Evolutionary conservation across 2,113 vertebrate species (phyloP).

Genomic region (Lepidothrix coronata): DNA sequence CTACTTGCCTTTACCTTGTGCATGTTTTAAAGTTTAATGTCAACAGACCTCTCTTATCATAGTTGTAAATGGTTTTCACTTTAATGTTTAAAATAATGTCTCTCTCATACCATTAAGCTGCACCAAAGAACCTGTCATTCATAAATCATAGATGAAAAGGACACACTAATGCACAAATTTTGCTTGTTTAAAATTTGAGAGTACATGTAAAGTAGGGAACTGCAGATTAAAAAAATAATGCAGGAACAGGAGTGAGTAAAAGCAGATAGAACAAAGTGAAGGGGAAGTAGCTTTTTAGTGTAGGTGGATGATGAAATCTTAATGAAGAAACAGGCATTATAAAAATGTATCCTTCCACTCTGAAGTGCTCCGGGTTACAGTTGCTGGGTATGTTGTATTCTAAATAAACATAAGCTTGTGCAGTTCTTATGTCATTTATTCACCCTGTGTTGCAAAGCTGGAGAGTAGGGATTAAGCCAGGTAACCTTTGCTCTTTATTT

Average conservation of each 20-base stretch:
- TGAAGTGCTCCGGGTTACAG: constrained; percentile 65
- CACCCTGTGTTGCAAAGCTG: constrained; percentile 46
- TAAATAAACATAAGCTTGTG: constrained; percentile 77
- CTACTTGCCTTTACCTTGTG: constrained; percentile 83
- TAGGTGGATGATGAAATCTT: constrained; percentile 91
- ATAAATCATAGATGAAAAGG: constrained; percentile 94
- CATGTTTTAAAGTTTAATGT: constrained; percentile 92
- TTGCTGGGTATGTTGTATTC: constrained; percentile 71
- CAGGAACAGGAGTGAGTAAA: constrained; percentile 80
- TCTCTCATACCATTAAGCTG: constrained; percentile 92
- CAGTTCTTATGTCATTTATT: constrained; percentile 63
- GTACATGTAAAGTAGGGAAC: constrained; percentile 87
- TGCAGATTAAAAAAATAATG: constrained; percentile 92
- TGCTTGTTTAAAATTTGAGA: constrained; percentile 86
- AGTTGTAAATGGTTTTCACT: constrained; percentile 98
- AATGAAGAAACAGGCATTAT: constrained; percentile 98
- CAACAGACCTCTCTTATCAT: constrained; percentile 92
- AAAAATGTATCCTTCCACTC: constrained; percentile 72
- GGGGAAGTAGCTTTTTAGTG: constrained; percentile 83
- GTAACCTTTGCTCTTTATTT: constrained; percentile 25
- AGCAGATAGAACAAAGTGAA: constrained; percentile 74
- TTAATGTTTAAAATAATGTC: constrained; percentile 99
- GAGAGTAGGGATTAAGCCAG: constrained; percentile 5
- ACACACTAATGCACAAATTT: constrained; percentile 92
- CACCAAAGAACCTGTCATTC: constrained; percentile 82